Evolutionary conservation across 2,113 vertebrate species (phyloP).

Genomic region (Candoia aspera): DNA sequence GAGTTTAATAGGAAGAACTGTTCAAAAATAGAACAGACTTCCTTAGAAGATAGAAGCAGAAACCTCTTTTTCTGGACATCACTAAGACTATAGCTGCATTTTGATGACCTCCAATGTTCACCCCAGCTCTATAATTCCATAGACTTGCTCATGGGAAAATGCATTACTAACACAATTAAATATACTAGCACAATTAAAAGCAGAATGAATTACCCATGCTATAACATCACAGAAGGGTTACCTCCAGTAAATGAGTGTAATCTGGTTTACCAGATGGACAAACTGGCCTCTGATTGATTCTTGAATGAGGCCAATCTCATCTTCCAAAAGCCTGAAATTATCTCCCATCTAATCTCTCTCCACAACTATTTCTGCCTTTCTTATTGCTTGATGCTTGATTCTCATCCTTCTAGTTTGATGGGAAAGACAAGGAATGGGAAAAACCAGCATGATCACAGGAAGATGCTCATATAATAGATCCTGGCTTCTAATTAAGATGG

Average conservation of each 20-base stretch:
- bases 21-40: background rate
- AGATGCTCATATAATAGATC: background rate
- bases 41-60: background rate
- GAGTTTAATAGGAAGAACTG: background rate
- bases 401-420: background rate
- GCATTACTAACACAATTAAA: slow-evolving; percentile 1
- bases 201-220: background rate
- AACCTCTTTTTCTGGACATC: background rate
- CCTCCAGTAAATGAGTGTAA: background rate
- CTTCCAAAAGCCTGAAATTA: background rate
- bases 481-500: no score
- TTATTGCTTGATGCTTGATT: background rate
- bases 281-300: background rate
- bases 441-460: background rate
- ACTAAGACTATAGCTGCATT: background rate
- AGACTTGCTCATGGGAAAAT: background rate
- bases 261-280: background rate
- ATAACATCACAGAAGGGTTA: background rate
- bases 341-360: background rate
- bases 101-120: background rate
- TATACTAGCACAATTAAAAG: background rate
- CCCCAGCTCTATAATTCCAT: background rate
- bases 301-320: background rate
- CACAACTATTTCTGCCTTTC: background rate
- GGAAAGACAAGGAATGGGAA: background rate